Evolutionary conservation across 2,113 vertebrate genomes (phyloP), one percentile per base, ranked within the genome.

Genomic region (Panurus biarmicus): DNA sequence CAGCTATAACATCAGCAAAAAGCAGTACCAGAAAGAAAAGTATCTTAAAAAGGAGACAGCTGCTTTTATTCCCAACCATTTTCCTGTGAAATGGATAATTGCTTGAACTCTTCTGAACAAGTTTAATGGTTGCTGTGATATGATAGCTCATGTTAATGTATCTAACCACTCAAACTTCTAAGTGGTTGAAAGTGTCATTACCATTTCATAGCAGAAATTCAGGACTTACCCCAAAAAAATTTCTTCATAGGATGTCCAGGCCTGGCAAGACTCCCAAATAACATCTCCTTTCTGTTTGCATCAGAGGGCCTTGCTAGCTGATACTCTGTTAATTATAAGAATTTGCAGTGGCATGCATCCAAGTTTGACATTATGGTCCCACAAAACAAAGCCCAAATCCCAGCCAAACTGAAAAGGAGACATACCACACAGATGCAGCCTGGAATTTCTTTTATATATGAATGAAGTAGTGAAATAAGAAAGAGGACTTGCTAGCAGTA

Each of bases 171-270:
- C 40, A 62, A 56, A 62, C 28, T 64, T 74, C 20, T 35, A 71
- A 47, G 36, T 31, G 13, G 16, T 53, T 69, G 54, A 7, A 81
- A 67, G 4, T 31, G 64, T 20, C 42, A 64, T 50, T 48, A 53
- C 22, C 6, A 33, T 67, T 64, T 85, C 29, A 5, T 23, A 85
- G 58, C 11, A 70, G 7, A 60, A 87, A 70, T 67, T 42, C 38
- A 87, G 28, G 50, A 95, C 97, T 97, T 97, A 99, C 99, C 99
- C 98, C 99, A 99, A 97, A 98, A 99, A 97, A 99, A 99, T 85
- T 99, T 99, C 76, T 98, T 97, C 99, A 99, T 99, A 10, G 99
- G 99, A 97, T 99, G 99, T 74, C 98, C 98, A 47, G 98, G 96
- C 93, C 97, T 99, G 81, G 99, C 99, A 96, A 99, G 97, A 89